A percentile compares a stretch with the other conserved stretches of the same genome.
Conservation (phyloP, 2,797 vertebrate species). For the Oreortyx pictus region DNA sequence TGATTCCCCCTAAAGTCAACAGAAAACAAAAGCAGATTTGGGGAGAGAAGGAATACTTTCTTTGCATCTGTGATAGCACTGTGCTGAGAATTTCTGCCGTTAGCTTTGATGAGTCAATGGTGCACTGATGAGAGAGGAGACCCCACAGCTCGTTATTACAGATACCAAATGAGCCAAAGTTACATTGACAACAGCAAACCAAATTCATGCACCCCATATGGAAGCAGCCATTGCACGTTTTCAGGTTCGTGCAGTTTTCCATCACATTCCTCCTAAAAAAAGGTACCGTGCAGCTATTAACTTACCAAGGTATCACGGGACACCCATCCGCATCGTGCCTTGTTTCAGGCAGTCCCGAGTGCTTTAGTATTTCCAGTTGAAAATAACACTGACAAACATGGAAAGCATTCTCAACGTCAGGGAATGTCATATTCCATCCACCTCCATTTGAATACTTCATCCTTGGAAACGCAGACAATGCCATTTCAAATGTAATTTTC, state of each 20-base stretch:
- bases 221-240: rapidly evolving
- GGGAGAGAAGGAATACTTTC: neutral
- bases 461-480: constrained; percentile 75
- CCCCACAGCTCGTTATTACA: neutral
- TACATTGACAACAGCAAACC: neutral
- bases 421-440: neutral
- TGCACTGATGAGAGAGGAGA: neutral
- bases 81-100: neutral
- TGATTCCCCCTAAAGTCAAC: neutral
- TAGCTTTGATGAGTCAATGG: neutral
- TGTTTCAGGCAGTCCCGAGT: neutral
- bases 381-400: neutral
- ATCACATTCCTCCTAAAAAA: rapidly evolving
- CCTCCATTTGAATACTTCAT: constrained; percentile 1
- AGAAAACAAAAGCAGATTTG: neutral
- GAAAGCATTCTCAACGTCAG: neutral
- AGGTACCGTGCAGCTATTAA: neutral
- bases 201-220: rapidly evolving
- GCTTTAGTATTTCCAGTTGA: neutral
- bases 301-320: neutral
- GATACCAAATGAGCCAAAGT: neutral
- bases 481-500: constrained; percentile 87
- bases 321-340: neutral
- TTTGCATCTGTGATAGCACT: neutral
- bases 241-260: neutral